Percentiles rank a stretch among this genome's conserved stretches.
These are phyloP conservation scores for Thecocarcelia acutangulata DNA, from an alignment of 2,888 invertebrate species.

Conservation along the genomic window DNA sequence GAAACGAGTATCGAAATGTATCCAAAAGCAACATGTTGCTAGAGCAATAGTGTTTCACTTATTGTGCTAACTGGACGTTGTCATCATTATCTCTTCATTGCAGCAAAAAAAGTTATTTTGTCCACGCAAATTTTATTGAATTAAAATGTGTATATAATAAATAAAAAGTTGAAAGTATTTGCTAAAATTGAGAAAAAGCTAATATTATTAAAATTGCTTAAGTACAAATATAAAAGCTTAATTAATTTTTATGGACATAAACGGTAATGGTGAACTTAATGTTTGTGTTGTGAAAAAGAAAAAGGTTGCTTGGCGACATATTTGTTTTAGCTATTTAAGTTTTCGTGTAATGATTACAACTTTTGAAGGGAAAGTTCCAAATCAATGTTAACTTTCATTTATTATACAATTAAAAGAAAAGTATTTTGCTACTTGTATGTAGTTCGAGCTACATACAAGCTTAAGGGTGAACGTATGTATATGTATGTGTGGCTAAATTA, in stretches of 20 bases:
- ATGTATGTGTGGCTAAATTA: conserved; percentile 13
- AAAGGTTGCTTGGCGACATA: conserved; percentile 65
- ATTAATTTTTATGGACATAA: not conserved
- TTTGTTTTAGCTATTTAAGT: conserved; percentile 21
- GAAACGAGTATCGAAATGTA: conserved; percentile 66
- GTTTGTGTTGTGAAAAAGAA: conserved; percentile 54
- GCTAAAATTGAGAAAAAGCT: not conserved
- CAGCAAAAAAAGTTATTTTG: conserved; percentile 46
- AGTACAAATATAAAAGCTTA: not conserved
- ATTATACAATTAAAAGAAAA: conserved; percentile 10
- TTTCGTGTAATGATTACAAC: conserved; percentile 19
- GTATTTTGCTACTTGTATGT: not conserved
- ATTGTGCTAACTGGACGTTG: conserved; percentile 70
- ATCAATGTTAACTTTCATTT: conserved; percentile 20
- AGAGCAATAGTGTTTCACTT: conserved; percentile 60
- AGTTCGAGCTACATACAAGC: conserved; percentile 7
- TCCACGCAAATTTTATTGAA: conserved; percentile 51
- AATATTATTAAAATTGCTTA: not conserved
- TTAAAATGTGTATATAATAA: not conserved
- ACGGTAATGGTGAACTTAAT: conserved; percentile 52
- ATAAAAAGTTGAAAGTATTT: not conserved
- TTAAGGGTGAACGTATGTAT: not conserved
- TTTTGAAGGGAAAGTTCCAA: conserved; percentile 62
- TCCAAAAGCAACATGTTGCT: conserved; percentile 60
- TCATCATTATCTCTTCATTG: conserved; percentile 65